phyloP scores from a whole-genome alignment of 2,888 invertebrate genomes.

The Thecocarcelia acutangulata region DNA sequence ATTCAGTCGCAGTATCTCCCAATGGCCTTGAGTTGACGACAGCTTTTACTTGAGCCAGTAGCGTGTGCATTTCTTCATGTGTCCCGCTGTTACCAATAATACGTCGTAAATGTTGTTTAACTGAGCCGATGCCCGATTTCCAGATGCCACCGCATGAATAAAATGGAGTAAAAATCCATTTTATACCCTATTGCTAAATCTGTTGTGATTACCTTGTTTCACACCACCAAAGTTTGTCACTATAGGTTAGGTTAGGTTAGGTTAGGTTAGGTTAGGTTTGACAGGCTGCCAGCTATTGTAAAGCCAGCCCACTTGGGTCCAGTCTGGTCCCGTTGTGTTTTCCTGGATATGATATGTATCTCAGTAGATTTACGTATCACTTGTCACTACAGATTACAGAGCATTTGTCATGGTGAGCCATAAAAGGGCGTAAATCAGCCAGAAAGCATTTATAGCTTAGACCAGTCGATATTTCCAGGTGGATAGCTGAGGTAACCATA shows the following conservation, averaged over 20 bases:
- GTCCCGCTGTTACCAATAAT: slow-evolving; percentile 34
- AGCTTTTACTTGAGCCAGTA: slow-evolving; percentile 66
- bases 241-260: slow-evolving; percentile 29
- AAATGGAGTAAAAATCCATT: slow-evolving; percentile 44
- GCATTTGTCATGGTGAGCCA: slow-evolving; percentile 53
- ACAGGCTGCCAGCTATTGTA: no score
- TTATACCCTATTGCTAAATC: slow-evolving; percentile 50
- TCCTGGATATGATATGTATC: no score
- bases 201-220: neutral
- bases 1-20: slow-evolving; percentile 18
- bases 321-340: no score
- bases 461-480: slow-evolving; percentile 49
- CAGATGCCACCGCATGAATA: neutral
- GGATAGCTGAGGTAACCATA: slow-evolving; percentile 36
- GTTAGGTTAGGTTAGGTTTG: no score
- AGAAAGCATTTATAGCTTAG: slow-evolving; percentile 51
- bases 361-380: slow-evolving; percentile 53
- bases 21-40: slow-evolving; percentile 41
- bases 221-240: neutral
- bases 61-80: slow-evolving; percentile 41
- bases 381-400: slow-evolving; percentile 57
- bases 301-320: no score
- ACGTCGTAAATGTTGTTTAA: slow-evolving; percentile 49
- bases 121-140: slow-evolving; percentile 34
- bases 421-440: slow-evolving; percentile 56